Evolutionary conservation across 2,113 vertebrate species (phyloP).

Genomic region (Scatophagus argus): DNA sequence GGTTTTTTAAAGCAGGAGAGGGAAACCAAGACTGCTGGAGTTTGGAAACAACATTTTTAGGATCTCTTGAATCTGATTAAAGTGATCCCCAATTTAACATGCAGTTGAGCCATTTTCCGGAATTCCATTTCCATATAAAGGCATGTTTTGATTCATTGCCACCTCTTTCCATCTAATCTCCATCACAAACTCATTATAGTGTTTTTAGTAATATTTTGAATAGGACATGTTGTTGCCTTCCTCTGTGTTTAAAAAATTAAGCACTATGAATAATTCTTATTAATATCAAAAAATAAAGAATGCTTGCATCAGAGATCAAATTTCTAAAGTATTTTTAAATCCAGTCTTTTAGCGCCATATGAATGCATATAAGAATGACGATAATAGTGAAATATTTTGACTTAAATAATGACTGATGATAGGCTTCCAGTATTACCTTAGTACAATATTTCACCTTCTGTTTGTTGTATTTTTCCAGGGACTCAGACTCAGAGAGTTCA

Average conservation of each 20-base stretch:
- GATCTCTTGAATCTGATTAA: no score
- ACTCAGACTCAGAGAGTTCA: conserved; percentile 84
- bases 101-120: neutral
- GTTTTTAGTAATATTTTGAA: neutral
- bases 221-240: neutral
- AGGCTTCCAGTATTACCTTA: neutral
- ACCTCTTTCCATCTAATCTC: neutral
- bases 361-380: neutral
- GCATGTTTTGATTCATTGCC: neutral
- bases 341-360: neutral
- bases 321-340: neutral
- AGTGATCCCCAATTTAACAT: neutral
- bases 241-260: neutral
- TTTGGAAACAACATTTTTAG: neutral
- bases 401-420: no score
- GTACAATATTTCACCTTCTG: neutral
- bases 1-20: neutral
- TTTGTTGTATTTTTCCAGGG: conserved; percentile 63
- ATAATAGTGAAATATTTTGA: neutral
- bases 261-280: neutral
- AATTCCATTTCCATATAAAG: neutral
- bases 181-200: neutral
- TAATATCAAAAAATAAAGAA: neutral
- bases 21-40: neutral
- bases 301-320: neutral